Percentiles rank a stretch among this genome's conserved stretches.
phyloP scores from a whole-genome alignment of 2,888 invertebrate genomes.

The Panzeria rudis region DNA sequence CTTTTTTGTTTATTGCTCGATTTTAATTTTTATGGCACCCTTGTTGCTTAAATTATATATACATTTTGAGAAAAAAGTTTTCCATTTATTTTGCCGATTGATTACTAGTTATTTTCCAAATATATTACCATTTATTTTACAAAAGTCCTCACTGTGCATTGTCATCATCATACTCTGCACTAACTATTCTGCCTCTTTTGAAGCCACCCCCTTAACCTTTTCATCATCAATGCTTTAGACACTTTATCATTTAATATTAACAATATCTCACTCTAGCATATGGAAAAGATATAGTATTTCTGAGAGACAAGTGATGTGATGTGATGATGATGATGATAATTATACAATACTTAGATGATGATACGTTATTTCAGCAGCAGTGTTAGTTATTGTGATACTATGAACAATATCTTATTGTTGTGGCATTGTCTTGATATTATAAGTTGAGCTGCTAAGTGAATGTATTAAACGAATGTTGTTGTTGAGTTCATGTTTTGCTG shows the following conservation, averaged over 20 bases:
- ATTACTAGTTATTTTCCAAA: no score
- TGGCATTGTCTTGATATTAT: slow-evolving; percentile 25
- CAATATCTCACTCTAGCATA: slow-evolving; percentile 35
- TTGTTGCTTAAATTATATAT: no score
- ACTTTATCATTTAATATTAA: slow-evolving; percentile 61
- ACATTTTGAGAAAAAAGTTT: no score
- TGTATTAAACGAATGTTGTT: slow-evolving; percentile 19
- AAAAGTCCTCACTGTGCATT: no score
- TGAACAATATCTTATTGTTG: slow-evolving; percentile 38
- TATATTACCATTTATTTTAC: no score
- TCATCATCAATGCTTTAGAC: slow-evolving; percentile 53
- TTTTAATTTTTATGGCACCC: no score
- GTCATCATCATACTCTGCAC: slow-evolving; percentile 24
- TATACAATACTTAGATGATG: slow-evolving; percentile 5
- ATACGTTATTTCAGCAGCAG: slow-evolving; percentile 8
- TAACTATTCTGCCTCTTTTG: background rate
- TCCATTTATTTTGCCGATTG: no score
- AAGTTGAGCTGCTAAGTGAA: slow-evolving; percentile 38
- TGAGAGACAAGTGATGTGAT: slow-evolving; percentile 26
- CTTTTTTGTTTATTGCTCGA: no score
- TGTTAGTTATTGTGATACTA: slow-evolving; percentile 9
- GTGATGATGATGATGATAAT: slow-evolving; percentile 7
- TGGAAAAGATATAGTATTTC: background rate
- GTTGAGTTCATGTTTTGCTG: slow-evolving; percentile 28
- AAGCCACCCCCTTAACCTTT: slow-evolving; percentile 1